These are phyloP conservation scores for Antheraea assamensis DNA, from an alignment of 2,888 invertebrate genomes.

Conservation along the genomic window DNA sequence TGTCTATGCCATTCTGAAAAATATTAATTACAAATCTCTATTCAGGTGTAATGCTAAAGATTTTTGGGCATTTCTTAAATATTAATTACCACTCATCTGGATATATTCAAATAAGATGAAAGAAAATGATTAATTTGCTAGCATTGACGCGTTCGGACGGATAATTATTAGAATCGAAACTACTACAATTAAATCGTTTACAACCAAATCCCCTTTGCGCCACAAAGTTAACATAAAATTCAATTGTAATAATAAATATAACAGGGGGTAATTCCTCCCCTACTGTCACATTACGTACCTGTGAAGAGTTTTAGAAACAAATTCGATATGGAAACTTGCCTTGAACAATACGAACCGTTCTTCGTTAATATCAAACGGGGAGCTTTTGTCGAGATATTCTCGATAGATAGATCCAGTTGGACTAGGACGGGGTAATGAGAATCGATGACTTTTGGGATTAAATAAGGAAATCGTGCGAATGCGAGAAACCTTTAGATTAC, in stretches of 20 bases:
- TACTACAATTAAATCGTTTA: too few relatives aligned
- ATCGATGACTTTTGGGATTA: conserved; percentile 27
- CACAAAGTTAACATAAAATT: too few relatives aligned
- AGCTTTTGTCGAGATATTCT: conserved; percentile 28
- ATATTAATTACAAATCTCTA: too few relatives aligned
- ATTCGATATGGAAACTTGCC: conserved; percentile 59
- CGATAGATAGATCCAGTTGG: conserved; percentile 23
- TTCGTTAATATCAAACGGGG: conserved; percentile 44
- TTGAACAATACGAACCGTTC: conserved; percentile 58
- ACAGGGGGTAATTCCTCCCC: neutral
- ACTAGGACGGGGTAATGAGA: conserved; percentile 24
- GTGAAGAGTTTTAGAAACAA: conserved; percentile 56
- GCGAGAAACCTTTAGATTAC: conserved; percentile 21
- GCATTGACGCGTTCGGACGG: too few relatives aligned
- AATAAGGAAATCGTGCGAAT: conserved; percentile 20
- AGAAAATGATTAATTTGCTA: too few relatives aligned
- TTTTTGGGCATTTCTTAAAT: too few relatives aligned
- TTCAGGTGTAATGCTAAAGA: too few relatives aligned
- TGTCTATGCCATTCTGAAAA: too few relatives aligned
- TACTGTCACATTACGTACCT: conserved; percentile 6
- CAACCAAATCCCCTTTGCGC: too few relatives aligned
- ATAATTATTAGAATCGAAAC: too few relatives aligned
- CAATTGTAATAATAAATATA: neutral
- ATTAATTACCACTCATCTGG: too few relatives aligned
- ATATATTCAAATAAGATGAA: too few relatives aligned